These are phyloP conservation scores for Microtus montanus DNA, from an alignment of 2,113 vertebrate species.

Conservation along the genomic window DNA sequence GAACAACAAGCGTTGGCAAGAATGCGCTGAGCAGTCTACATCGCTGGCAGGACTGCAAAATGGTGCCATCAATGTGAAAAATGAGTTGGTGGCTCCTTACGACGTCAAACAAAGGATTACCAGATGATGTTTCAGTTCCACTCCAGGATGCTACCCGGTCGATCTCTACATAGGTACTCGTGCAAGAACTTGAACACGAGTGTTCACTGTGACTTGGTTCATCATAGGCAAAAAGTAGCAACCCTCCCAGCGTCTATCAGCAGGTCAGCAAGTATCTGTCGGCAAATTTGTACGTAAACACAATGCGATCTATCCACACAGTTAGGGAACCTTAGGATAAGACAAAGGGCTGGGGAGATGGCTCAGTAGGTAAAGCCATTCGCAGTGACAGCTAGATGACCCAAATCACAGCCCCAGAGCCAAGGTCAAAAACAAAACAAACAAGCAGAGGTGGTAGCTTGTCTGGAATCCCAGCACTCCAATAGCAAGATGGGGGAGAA, in stretches of 20 bases:
- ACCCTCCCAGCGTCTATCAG: not conserved
- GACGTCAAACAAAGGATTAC: not conserved
- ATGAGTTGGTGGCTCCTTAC: not conserved
- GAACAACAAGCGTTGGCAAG: not conserved
- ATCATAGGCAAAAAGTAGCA: not conserved
- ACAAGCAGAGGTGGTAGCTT: too few relatives aligned
- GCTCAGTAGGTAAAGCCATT: not conserved
- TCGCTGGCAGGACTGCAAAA: not conserved
- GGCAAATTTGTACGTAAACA: not conserved
- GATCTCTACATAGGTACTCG: not conserved
- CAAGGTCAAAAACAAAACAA: not conserved
- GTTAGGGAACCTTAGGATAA: not conserved
- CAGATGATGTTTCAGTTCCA: not conserved
- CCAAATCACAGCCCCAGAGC: not conserved
- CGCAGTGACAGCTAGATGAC: not conserved
- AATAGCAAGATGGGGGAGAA: not conserved
- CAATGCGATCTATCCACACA: not conserved
- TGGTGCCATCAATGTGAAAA: not conserved
- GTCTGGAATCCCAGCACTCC: not conserved
- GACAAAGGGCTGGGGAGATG: not conserved
- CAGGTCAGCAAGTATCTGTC: too few relatives aligned
- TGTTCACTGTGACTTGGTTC: not conserved
- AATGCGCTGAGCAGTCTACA: not conserved
- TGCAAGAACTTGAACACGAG: not conserved
- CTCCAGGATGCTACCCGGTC: not conserved